phyloP scores from a whole-genome alignment of 2,888 invertebrate genomes.

The Brachyopa scutellaris region DNA sequence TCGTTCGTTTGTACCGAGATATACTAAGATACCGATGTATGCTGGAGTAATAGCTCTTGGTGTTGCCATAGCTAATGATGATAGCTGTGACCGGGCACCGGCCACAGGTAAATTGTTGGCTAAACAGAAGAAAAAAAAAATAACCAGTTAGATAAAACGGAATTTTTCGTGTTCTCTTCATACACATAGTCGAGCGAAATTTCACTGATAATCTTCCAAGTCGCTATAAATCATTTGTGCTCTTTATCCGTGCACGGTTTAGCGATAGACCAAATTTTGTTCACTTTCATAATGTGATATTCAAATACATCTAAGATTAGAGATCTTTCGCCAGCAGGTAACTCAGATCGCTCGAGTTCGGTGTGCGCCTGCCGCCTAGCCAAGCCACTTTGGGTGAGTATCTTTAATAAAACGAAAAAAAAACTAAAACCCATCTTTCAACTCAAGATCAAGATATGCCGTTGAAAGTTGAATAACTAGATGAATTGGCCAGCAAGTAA shows the following conservation, averaged over 20 bases:
- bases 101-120: conserved; percentile 66
- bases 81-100: conserved; percentile 70
- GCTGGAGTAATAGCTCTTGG: conserved; percentile 65
- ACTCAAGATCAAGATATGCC: conserved; percentile 48
- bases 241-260: conserved; percentile 22
- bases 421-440: conserved; percentile 16
- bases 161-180: conserved; percentile 55
- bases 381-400: conserved; percentile 19
- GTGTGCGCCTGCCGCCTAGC: neutral
- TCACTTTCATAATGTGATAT: conserved; percentile 35
- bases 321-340: neutral
- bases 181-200: conserved; percentile 31
- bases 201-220: conserved; percentile 55
- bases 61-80: conserved; percentile 63
- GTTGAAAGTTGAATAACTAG: conserved; percentile 70
- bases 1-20: conserved; percentile 42
- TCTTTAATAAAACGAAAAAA: conserved; percentile 6
- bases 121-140: conserved; percentile 31
- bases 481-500: conserved; percentile 45
- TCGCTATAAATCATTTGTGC: conserved; percentile 35
- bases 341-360: neutral
- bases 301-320: conserved; percentile 54
- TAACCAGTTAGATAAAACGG: conserved; percentile 71
- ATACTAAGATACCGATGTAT: conserved; percentile 23
- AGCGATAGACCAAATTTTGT: conserved; percentile 38